Percentiles rank a stretch among this genome's conserved stretches.
These are phyloP conservation scores for Saccopteryx leptura DNA, from an alignment of 2,113 vertebrate species.

Conservation along the genomic window DNA sequence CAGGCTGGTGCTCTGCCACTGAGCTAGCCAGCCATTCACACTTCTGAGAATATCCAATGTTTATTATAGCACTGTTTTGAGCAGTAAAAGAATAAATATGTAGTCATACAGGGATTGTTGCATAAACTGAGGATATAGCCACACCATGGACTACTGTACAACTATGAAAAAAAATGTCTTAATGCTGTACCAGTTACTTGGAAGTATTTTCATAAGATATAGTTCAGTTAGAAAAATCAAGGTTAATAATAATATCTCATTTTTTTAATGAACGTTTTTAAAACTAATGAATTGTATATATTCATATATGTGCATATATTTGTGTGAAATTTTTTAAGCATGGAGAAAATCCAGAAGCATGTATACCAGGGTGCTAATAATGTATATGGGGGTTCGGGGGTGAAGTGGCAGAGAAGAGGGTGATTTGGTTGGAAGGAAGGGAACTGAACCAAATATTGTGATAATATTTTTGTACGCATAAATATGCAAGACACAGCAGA, in stretches of 20 bases:
- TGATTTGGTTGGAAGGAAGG: not conserved
- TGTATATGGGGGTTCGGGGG: not conserved
- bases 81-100: not conserved
- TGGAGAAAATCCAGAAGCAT: not conserved
- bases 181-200: not conserved
- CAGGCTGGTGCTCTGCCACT: too few relatives aligned
- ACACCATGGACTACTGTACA: not conserved
- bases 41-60: not conserved
- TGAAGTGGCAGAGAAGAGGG: not conserved
- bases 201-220: slow-evolving; percentile 53
- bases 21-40: not conserved
- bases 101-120: not conserved
- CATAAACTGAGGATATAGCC: not conserved
- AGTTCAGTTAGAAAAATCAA: slow-evolving; percentile 18
- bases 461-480: not conserved
- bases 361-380: not conserved
- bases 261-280: slow-evolving; percentile 32
- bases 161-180: not conserved
- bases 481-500: not conserved
- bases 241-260: slow-evolving; percentile 21
- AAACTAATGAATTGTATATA: not conserved
- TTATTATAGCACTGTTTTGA: not conserved
- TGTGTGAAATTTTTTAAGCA: not conserved
- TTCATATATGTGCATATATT: not conserved
- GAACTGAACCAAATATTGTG: not conserved